phyloP scores from a whole-genome alignment of 2,113 vertebrate species.

The Callionymus lyra region DNA sequence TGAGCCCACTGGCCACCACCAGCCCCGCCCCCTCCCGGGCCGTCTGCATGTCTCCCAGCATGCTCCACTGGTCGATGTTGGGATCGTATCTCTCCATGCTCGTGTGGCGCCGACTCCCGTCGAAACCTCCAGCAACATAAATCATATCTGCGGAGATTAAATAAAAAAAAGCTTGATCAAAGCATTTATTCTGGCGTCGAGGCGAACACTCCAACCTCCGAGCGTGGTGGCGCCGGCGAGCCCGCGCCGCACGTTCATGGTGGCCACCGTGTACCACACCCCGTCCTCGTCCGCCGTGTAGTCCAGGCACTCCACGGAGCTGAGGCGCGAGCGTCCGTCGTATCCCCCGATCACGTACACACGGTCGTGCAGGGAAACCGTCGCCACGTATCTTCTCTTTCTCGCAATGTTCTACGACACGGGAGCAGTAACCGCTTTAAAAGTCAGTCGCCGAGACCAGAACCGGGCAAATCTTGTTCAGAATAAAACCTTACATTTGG shows the following conservation, averaged over 20 bases:
- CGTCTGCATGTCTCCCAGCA: conserved; percentile 98
- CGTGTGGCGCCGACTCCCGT: conserved; percentile 92
- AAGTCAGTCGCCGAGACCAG: no score
- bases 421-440: no score
- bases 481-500: no score
- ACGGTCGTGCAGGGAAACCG: conserved; percentile 88
- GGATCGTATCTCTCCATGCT: conserved; percentile 98
- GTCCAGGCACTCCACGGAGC: conserved; percentile 93
- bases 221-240: conserved; percentile 91
- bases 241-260: conserved; percentile 93
- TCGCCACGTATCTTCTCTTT: conserved; percentile 92
- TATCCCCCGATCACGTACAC: conserved; percentile 97
- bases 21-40: conserved; percentile 93
- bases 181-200: no score
- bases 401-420: conserved; percentile 83
- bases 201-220: conserved; percentile 68
- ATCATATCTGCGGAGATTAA: conserved; percentile 80
- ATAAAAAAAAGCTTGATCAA: no score
- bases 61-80: conserved; percentile 98
- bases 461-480: no score
- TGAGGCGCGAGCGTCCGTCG: conserved; percentile 90
- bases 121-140: conserved; percentile 94
- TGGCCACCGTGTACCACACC: conserved; percentile 96
- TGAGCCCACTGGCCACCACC: conserved; percentile 91
- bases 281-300: conserved; percentile 93